Conservation (phyloP, 2,888 invertebrate species). For the Eupithecia inturbata region DNA sequence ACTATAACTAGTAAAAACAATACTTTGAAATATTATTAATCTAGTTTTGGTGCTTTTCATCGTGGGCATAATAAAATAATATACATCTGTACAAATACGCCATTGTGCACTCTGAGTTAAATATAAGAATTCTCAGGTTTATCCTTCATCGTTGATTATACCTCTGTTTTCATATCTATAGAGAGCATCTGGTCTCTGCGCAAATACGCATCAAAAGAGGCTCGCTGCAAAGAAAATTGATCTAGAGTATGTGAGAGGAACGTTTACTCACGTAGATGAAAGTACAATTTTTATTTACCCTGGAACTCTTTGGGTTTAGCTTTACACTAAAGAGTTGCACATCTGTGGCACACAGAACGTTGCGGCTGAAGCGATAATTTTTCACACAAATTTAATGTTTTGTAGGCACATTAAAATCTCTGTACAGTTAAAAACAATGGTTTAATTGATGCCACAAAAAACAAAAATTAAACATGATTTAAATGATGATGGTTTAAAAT, state of each 20-base stretch:
- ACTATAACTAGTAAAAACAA: no score
- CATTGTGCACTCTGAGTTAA: neutral
- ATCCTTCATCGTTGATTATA: constrained; percentile 9
- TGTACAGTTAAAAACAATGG: no score
- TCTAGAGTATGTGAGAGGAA: constrained; percentile 31
- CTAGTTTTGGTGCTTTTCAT: neutral
- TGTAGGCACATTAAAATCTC: neutral
- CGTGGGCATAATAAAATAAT: neutral
- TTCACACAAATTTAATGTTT: neutral
- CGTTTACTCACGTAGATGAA: constrained; percentile 40
- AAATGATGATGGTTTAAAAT: no score
- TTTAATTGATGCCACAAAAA: no score
- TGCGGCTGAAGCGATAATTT: neutral
- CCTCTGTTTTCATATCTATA: constrained; percentile 38
- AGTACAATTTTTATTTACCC: constrained; percentile 33
- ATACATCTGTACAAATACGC: neutral
- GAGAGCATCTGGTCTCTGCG: constrained; percentile 45
- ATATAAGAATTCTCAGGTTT: neutral
- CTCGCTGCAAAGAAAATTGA: constrained; percentile 45
- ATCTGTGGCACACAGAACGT: constrained; percentile 1
- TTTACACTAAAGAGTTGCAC: neutral
- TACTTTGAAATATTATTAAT: no score
- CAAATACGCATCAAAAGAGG: constrained; percentile 47
- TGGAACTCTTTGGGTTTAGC: constrained; percentile 18
- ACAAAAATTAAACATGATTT: no score